Percentiles rank a stretch among this genome's conserved stretches.
Conservation (phyloP, 2,888 invertebrate species). For the Eupeodes luniger region DNA sequence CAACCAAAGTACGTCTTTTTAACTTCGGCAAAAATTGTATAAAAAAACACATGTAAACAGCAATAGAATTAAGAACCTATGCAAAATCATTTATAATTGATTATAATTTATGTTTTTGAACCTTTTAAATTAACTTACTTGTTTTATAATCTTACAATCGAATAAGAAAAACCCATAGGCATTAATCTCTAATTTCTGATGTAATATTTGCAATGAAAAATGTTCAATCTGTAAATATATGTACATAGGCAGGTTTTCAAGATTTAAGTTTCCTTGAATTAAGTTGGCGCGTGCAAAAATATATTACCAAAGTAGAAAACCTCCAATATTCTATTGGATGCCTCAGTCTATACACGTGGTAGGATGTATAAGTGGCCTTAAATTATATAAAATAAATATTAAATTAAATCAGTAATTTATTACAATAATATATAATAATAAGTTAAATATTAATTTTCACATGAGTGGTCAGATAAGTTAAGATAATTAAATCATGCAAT, state of each 20-base stretch:
- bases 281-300: background rate
- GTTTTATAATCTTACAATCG: conserved; percentile 12
- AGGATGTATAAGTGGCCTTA: conserved; percentile 3
- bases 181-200: conserved; percentile 40
- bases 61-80: conserved; percentile 28
- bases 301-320: conserved; percentile 29
- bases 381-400: background rate
- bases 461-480: too few species aligned
- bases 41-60: conserved; percentile 42
- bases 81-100: background rate
- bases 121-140: conserved; percentile 1
- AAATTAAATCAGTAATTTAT: too few species aligned
- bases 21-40: conserved; percentile 34
- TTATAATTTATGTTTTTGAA: background rate
- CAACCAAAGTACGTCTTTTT: background rate
- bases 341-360: conserved; percentile 24
- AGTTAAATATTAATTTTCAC: too few species aligned
- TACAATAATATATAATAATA: too few species aligned
- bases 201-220: conserved; percentile 35
- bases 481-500: too few species aligned
- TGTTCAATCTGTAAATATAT: conserved; percentile 24
- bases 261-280: background rate
- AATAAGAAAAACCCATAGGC: conserved; percentile 29
- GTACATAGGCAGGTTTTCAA: background rate
- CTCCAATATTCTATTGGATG: conserved; percentile 24